Conservation (phyloP, 2,888 invertebrate genomes). For the Tenthredo scrophulariae region DNA sequence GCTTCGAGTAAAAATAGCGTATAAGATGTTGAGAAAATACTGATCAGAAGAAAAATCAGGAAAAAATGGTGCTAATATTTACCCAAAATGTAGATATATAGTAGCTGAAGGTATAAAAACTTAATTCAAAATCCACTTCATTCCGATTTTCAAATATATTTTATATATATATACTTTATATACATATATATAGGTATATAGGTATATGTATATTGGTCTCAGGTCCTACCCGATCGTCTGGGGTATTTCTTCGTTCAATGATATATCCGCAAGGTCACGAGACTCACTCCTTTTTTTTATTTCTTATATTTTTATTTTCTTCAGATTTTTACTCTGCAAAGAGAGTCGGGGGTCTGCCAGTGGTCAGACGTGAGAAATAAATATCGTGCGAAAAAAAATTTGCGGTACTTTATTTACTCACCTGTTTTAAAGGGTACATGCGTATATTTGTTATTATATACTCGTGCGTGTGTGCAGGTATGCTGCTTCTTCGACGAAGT, state of each 20-base stretch:
- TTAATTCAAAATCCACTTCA: no score
- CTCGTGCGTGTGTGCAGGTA: no score
- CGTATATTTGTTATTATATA: background rate
- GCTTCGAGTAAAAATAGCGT: background rate
- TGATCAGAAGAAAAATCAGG: no score
- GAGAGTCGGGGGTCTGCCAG: background rate
- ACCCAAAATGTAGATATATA: no score
- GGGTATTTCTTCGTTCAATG: background rate
- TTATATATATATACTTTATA: background rate
- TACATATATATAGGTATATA: background rate
- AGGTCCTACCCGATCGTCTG: background rate
- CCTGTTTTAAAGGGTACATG: background rate
- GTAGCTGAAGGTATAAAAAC: no score
- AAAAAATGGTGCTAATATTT: no score
- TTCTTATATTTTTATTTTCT: background rate
- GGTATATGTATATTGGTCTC: background rate
- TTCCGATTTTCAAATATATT: background rate
- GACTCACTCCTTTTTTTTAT: background rate
- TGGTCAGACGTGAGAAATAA: background rate
- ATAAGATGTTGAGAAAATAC: no score
- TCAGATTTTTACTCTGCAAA: background rate
- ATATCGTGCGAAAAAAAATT: background rate
- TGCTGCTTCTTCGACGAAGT: no score
- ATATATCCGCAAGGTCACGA: conserved; percentile 9
- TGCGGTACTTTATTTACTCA: background rate